Conservation (phyloP, 1,140 invertebrate genomes). For the Lucilia sericata region DNA sequence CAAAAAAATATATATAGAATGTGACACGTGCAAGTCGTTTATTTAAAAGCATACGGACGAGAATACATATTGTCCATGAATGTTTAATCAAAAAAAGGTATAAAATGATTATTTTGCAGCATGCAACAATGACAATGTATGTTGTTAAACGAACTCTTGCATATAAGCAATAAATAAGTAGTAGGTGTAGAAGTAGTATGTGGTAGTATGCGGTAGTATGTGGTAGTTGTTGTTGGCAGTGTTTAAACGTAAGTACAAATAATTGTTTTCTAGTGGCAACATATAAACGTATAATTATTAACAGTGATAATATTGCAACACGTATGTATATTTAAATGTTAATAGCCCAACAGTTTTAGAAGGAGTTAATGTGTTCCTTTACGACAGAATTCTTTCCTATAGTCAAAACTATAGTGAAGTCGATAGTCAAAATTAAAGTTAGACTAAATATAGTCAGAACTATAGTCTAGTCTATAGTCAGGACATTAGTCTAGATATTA, state of each 20-base stretch:
- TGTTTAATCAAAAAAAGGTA: background rate
- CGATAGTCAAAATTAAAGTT: too few relatives aligned
- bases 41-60: background rate
- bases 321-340: background rate
- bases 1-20: background rate
- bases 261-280: slow-evolving; percentile 34
- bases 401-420: too few relatives aligned
- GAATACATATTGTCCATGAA: background rate
- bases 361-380: too few relatives aligned
- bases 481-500: too few relatives aligned
- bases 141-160: too few relatives aligned
- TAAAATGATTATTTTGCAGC: background rate
- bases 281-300: slow-evolving; percentile 21
- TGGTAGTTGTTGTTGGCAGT: background rate
- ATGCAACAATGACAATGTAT: too few relatives aligned
- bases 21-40: slow-evolving; percentile 34
- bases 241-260: background rate
- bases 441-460: too few relatives aligned
- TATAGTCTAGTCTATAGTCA: too few relatives aligned
- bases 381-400: too few relatives aligned
- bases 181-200: background rate
- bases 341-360: too few relatives aligned
- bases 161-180: too few relatives aligned
- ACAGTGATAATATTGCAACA: background rate
- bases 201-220: background rate